Evolutionary conservation across 2,888 invertebrate genomes (phyloP), one percentile per base, ranked within the genome.

Genomic region (Euzetes globulus): DNA sequence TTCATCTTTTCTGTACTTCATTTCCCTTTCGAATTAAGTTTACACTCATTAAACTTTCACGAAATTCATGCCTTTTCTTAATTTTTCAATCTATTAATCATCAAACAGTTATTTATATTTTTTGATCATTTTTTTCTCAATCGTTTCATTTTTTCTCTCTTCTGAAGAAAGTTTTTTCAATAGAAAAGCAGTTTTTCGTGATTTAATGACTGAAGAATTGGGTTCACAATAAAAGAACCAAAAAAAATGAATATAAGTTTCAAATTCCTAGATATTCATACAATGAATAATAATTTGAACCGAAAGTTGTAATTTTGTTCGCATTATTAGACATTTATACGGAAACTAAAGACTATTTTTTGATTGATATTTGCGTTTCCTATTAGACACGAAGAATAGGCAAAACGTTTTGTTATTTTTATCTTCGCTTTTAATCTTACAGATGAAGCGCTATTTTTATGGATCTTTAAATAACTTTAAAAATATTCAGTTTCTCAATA

Each of bases 31-130:
- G 11, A 27, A 58, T 27, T 11, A 15, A 27, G 11, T 27, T 15
- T 58, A 27, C 1, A 58, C 27, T 58, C 58, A 58, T 58, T 58
- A 58, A 27, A 58, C 58, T 58, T 27, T 58, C 58, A 58, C 58
- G 58, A 58, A 55, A 55, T 27, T 58, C 58, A 58, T 58, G 58
- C 58, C 25, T 58, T 27, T 58, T 58, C 58, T 58, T 58, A 58
- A 58, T 25, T 58, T 27, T 27, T 58, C 3, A 58, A 58, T 58
- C 25, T 58, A 58, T 27, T 58, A 25, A 58, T 58, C 25, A 58
- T 27, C 27, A 58, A 58, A 58, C 27, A 58, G 29, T 27, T 58
- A 27, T 58, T 58, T 58, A 58, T 58, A 58, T 58, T 58, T 58
- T 22, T 58, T 58, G 58, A 29, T 58, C 27, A 55, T 55, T 58